A percentile compares a stretch with the other conserved stretches of the same genome.
Evolutionary conservation across 1,140 invertebrate species (phyloP).

Genomic region (Micrasema longulum): DNA sequence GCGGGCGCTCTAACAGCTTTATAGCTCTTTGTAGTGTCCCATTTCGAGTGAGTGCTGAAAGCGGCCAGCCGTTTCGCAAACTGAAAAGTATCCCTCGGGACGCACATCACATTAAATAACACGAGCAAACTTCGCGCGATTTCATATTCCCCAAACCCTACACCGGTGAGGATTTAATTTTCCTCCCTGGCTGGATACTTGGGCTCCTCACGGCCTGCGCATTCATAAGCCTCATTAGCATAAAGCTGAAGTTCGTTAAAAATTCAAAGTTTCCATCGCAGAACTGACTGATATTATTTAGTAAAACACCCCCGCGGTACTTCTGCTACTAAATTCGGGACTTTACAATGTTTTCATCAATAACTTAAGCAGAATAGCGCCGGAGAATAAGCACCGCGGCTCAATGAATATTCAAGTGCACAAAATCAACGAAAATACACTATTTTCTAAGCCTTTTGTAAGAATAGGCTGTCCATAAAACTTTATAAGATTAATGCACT

Average conservation of each 20-base stretch:
- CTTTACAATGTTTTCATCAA: conserved; percentile 47
- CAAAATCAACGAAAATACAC: no score
- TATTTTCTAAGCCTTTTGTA: no score
- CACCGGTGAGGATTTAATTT: conserved; percentile 41
- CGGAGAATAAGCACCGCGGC: no score
- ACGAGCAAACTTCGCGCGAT: conserved; percentile 43
- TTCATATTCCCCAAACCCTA: conserved; percentile 42
- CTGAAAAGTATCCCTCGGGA: conserved; percentile 26
- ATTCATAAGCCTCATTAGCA: conserved; percentile 35
- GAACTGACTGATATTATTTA: conserved; percentile 27
- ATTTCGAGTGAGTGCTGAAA: conserved; percentile 22
- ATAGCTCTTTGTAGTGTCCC: neutral
- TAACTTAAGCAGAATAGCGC: neutral
- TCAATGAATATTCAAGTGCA: no score
- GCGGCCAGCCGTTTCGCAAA: conserved; percentile 19
- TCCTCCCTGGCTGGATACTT: neutral
- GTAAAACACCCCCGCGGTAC: conserved; percentile 28
- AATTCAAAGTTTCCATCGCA: conserved; percentile 49
- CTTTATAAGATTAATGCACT: no score
- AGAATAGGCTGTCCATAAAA: no score
- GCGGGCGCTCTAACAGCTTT: neutral
- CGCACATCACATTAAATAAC: conserved; percentile 37
- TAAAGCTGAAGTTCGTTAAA: conserved; percentile 50
- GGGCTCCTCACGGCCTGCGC: neutral
- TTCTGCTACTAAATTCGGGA: conserved; percentile 47